phyloP scores from a whole-genome alignment of 2,113 vertebrate genomes.

The Ictalurus furcatus region DNA sequence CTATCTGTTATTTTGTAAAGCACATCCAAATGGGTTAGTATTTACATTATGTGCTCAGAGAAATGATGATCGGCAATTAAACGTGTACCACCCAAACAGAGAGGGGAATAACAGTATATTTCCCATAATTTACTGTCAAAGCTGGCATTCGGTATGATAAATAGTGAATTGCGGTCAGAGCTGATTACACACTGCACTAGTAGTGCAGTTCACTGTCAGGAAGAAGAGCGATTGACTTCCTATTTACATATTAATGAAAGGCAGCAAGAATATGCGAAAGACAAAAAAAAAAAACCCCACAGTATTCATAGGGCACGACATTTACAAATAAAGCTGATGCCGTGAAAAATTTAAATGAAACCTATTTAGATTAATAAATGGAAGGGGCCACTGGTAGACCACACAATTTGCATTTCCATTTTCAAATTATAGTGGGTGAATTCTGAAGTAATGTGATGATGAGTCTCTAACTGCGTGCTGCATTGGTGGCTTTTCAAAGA shows the following conservation, averaged over 20 bases:
- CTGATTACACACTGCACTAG: constrained; percentile 93
- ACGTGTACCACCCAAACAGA: constrained; percentile 76
- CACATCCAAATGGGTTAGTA: constrained; percentile 35
- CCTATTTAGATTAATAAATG: constrained; percentile 99
- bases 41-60: constrained; percentile 51
- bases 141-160: constrained; percentile 78
- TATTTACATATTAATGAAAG: constrained; percentile 99
- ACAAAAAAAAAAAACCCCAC: constrained; percentile 86
- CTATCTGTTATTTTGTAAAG: constrained; percentile 30
- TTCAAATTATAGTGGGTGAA: constrained; percentile 75
- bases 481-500: constrained; percentile 56
- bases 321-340: constrained; percentile 99
- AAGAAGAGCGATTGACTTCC: constrained; percentile 98
- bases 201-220: constrained; percentile 91
- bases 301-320: constrained; percentile 98
- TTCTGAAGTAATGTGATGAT: constrained; percentile 71
- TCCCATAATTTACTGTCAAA: constrained; percentile 56
- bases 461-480: constrained; percentile 63
- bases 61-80: constrained; percentile 83
- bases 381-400: constrained; percentile 85
- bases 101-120: constrained; percentile 77
- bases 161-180: constrained; percentile 94
- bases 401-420: constrained; percentile 96
- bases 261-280: constrained; percentile 81
- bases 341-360: constrained; percentile 99